Evolutionary conservation across 2,113 vertebrate species (phyloP).

Genomic region (Arothron firmamentum): DNA sequence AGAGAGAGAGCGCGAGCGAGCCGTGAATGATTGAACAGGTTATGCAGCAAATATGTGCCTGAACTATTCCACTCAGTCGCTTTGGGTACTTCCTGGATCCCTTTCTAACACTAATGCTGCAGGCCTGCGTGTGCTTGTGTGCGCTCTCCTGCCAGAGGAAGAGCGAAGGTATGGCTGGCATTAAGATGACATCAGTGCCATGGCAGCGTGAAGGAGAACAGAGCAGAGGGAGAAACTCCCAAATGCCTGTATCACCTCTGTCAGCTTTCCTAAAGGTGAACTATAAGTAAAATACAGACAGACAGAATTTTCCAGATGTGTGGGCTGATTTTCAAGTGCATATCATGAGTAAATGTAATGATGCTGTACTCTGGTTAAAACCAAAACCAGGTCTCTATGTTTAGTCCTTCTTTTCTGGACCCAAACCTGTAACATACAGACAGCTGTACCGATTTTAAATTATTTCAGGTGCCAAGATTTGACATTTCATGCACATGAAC

Average conservation of each 20-base stretch:
- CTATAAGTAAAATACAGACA: background rate
- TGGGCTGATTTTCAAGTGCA: background rate
- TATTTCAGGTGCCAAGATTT: constrained; percentile 28
- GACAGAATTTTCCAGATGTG: too few relatives aligned
- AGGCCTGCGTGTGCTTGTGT: constrained; percentile 15
- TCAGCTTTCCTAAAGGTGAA: background rate
- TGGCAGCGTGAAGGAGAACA: constrained; percentile 37
- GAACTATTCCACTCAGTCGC: background rate
- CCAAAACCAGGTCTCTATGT: too few relatives aligned
- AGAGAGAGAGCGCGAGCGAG: background rate
- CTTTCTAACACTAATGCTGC: constrained; percentile 29
- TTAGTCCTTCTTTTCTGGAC: too few relatives aligned
- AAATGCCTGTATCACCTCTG: too few relatives aligned
- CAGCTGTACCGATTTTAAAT: too few relatives aligned
- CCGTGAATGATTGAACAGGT: background rate
- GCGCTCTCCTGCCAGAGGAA: background rate
- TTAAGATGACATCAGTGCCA: constrained; percentile 44
- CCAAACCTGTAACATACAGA: too few relatives aligned
- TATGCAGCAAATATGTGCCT: background rate
- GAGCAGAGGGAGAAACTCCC: background rate
- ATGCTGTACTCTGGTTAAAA: too few relatives aligned
- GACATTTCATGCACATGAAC: constrained; percentile 19
- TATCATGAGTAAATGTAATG: background rate
- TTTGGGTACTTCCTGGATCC: constrained; percentile 14
- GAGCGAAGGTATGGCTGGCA: constrained; percentile 31